These are phyloP conservation scores for Alloscopus bannaensis DNA, from an alignment of 2,888 invertebrate species.

Conservation along the genomic window DNA sequence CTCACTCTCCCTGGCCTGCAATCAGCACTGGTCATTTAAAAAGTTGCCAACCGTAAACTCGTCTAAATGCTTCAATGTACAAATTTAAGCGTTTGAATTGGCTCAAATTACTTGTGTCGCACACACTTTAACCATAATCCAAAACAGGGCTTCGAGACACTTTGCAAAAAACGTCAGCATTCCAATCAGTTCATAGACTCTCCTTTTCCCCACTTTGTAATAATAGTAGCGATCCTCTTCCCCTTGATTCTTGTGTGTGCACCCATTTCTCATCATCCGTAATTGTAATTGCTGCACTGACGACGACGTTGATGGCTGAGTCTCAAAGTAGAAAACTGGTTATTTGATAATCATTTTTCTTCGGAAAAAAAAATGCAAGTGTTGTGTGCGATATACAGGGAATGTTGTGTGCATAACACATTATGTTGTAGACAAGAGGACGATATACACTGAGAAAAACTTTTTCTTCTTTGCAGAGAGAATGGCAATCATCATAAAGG, in stretches of 20 bases:
- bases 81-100: too few relatives aligned
- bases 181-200: constrained; percentile 33
- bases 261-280: constrained; percentile 3
- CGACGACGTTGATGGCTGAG: background rate
- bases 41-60: too few relatives aligned
- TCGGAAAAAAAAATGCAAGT: too few relatives aligned
- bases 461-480: background rate
- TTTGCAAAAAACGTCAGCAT: constrained; percentile 16
- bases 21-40: too few relatives aligned
- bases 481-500: background rate
- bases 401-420: too few relatives aligned
- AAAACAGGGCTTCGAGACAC: background rate
- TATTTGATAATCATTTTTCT: constrained; percentile 12
- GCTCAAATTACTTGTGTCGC: background rate
- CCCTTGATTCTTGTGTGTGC: constrained; percentile 13
- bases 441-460: background rate
- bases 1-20: too few relatives aligned
- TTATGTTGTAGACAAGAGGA: too few relatives aligned
- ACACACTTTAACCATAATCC: background rate
- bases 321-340: background rate
- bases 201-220: background rate
- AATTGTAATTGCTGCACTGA: background rate
- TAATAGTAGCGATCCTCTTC: constrained; percentile 4
- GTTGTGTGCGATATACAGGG: too few relatives aligned
- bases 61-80: too few relatives aligned